phyloP scores from a whole-genome alignment of 1,140 invertebrate genomes.

The Heliothis subflexa region DNA sequence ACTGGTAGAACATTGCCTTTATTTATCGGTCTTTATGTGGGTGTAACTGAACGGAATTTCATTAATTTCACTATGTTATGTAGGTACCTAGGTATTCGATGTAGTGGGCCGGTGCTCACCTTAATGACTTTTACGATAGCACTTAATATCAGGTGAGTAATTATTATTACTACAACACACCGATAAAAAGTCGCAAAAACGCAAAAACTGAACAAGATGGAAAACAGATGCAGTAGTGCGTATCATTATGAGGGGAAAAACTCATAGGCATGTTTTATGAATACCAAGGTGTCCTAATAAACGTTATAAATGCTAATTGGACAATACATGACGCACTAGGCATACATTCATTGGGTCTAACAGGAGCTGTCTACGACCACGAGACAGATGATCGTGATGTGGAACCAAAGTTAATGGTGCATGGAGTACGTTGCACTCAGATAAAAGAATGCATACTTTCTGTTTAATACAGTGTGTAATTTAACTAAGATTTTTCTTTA shows the following conservation, averaged over 20 bases:
- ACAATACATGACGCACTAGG: slow-evolving; percentile 32
- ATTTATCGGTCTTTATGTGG: slow-evolving; percentile 18
- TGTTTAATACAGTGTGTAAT: slow-evolving; percentile 51
- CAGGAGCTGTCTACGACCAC: slow-evolving; percentile 36
- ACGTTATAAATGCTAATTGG: slow-evolving; percentile 48
- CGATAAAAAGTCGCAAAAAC: slow-evolving; percentile 3
- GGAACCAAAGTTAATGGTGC: slow-evolving; percentile 78
- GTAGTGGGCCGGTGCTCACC: slow-evolving; percentile 11
- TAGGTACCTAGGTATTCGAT: no score
- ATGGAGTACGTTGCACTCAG: slow-evolving; percentile 76
- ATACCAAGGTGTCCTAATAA: slow-evolving; percentile 45
- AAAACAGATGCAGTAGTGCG: slow-evolving; percentile 6
- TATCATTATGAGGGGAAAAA: slow-evolving; percentile 28
- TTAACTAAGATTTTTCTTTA: slow-evolving; percentile 35
- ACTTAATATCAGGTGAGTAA: slow-evolving; percentile 19
- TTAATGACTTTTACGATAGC: slow-evolving; percentile 35
- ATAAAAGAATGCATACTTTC: slow-evolving; percentile 59
- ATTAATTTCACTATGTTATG: slow-evolving; percentile 41
- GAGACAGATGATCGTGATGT: slow-evolving; percentile 59
- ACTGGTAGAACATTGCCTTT: slow-evolving; percentile 40
- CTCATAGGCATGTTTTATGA: slow-evolving; percentile 23
- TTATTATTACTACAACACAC: slow-evolving; percentile 16
- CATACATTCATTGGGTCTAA: slow-evolving; percentile 40
- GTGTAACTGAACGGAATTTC: slow-evolving; percentile 43
- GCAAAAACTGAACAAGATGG: neutral